A percentile compares a stretch with the other conserved stretches of the same genome.
These are phyloP conservation scores for Drosophila melanica DNA, from an alignment of 1,140 invertebrate genomes.

Conservation along the genomic window DNA sequence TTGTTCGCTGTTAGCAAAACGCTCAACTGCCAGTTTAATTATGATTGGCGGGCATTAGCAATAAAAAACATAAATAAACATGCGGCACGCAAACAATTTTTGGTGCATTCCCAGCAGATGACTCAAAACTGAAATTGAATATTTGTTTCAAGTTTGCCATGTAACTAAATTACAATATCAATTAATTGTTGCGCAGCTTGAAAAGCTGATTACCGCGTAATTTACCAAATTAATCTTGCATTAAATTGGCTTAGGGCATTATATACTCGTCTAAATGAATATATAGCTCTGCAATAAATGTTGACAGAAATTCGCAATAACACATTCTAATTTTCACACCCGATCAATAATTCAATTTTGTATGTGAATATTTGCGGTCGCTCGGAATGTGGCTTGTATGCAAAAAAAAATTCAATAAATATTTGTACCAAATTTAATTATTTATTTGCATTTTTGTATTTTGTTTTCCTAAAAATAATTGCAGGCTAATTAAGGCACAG, in stretches of 20 bases:
- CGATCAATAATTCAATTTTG: conserved; percentile 66
- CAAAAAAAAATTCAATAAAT: conserved; percentile 11
- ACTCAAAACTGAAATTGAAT: conserved; percentile 19
- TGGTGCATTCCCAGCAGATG: conserved; percentile 40
- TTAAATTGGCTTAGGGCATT: conserved; percentile 69
- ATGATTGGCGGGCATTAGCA: conserved; percentile 40
- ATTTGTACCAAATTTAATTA: conserved; percentile 41
- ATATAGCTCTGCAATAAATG: conserved; percentile 49
- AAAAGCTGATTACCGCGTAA: conserved; percentile 31
- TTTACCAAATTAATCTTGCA: conserved; percentile 70
- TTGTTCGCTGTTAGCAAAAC: conserved; percentile 28
- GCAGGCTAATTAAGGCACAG: conserved; percentile 45
- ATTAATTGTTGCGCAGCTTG: conserved; percentile 4
- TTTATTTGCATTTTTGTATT: neutral
- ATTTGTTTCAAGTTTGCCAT: conserved; percentile 3
- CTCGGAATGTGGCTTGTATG: neutral
- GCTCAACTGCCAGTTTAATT: conserved; percentile 39
- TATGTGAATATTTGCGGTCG: conserved; percentile 31
- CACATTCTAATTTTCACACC: conserved; percentile 61
- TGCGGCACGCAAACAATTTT: conserved; percentile 10
- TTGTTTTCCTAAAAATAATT: conserved; percentile 31
- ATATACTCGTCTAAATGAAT: neutral
- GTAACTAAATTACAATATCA: conserved; percentile 9
- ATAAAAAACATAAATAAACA: conserved; percentile 48
- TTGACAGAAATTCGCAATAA: conserved; percentile 64